Evolutionary conservation across 2,888 invertebrate species (phyloP).

Genomic region (Kuschelorhynchus macadamiae): DNA sequence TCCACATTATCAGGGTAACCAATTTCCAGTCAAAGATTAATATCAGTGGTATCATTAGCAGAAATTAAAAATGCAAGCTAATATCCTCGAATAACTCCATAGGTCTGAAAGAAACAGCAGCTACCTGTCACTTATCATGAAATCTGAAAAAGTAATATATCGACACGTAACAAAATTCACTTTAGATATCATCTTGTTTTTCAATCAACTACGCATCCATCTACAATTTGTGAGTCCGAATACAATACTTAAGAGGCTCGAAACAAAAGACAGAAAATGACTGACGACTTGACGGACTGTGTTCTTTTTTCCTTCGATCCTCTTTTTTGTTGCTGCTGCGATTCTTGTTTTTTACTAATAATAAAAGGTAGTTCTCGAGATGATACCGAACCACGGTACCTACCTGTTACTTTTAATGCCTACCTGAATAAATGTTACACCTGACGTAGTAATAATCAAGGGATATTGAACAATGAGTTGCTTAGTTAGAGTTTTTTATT

Average conservation of each 20-base stretch:
- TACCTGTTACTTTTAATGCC: constrained; percentile 43
- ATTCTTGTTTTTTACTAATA: constrained; percentile 18
- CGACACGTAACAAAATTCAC: constrained; percentile 17
- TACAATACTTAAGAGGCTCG: constrained; percentile 24
- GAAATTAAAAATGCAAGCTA: too few species aligned
- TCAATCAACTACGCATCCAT: constrained; percentile 16
- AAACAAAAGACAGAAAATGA: constrained; percentile 19
- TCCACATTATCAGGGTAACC: too few species aligned
- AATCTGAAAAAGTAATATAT: not conserved
- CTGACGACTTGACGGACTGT: constrained; percentile 29
- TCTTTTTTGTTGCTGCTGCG: constrained; percentile 4
- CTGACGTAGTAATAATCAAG: constrained; percentile 34
- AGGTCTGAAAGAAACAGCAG: too few species aligned
- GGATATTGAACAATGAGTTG: constrained; percentile 11
- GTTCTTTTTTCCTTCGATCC: constrained; percentile 13
- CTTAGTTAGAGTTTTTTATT: too few species aligned
- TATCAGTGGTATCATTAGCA: too few species aligned
- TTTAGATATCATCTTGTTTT: constrained; percentile 20
- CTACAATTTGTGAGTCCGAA: constrained; percentile 18
- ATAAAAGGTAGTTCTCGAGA: constrained; percentile 30
- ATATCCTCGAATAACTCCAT: too few species aligned
- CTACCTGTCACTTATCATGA: too few species aligned
- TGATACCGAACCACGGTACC: constrained; percentile 23
- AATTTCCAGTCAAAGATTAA: too few species aligned
- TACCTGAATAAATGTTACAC: constrained; percentile 44